Evolutionary conservation across 2,797 vertebrate genomes (phyloP).

Genomic region (Oryzias dopingdopingensis): DNA sequence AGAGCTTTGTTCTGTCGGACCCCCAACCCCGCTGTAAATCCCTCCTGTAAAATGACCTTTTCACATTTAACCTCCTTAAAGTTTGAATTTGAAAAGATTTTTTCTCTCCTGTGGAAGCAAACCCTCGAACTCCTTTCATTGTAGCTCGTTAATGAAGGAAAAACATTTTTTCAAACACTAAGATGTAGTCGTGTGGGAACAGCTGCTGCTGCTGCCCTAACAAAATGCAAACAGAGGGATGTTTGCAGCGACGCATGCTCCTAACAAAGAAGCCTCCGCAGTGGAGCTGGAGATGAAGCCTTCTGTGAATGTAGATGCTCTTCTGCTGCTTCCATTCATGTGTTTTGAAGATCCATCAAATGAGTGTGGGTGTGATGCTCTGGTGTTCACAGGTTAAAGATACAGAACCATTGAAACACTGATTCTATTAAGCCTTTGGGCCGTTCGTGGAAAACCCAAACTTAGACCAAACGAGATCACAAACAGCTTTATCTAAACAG

Average conservation of each 20-base stretch:
- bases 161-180: too few relatives aligned
- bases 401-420: conserved; percentile 4
- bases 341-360: neutral
- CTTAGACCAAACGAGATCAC: conserved; percentile 1
- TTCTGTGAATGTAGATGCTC: conserved; percentile 1
- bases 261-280: conserved; percentile 8
- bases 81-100: neutral
- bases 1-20: conserved; percentile 36
- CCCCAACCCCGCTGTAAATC: conserved; percentile 13
- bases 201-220: conserved; percentile 18
- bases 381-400: neutral
- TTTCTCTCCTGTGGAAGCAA: conserved; percentile 1
- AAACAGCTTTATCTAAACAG: conserved; percentile 9
- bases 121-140: too few relatives aligned
- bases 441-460: conserved; percentile 1
- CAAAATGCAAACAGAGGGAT: conserved; percentile 13
- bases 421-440: neutral
- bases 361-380: neutral
- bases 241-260: conserved; percentile 6
- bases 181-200: conserved; percentile 1
- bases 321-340: conserved; percentile 1
- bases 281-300: neutral
- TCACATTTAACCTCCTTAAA: neutral
- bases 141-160: too few relatives aligned
- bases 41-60: conserved; percentile 22